These are phyloP conservation scores for Thermophis baileyi DNA, from an alignment of 2,113 vertebrate genomes.

Conservation along the genomic window DNA sequence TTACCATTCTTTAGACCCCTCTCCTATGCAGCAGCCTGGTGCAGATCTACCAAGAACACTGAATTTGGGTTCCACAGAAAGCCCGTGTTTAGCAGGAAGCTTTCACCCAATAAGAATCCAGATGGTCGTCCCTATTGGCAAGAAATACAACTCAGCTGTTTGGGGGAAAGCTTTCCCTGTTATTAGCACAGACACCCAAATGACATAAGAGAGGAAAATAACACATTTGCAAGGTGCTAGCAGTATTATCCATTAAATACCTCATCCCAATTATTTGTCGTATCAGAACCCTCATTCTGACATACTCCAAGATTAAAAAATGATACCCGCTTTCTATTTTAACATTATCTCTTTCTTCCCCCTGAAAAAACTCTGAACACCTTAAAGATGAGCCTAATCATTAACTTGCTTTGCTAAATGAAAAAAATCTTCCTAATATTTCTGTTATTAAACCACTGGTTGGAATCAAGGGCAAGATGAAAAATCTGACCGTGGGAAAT, in stretches of 20 bases:
- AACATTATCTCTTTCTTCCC: neutral
- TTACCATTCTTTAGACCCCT: neutral
- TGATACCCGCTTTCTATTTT: no score
- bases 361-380: neutral
- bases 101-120: neutral
- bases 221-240: neutral
- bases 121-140: neutral
- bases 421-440: neutral
- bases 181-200: neutral
- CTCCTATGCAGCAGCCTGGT: neutral
- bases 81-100: neutral
- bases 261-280: neutral
- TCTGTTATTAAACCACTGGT: neutral
- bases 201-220: neutral
- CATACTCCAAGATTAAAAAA: neutral
- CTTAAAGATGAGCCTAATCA: neutral
- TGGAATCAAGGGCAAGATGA: neutral
- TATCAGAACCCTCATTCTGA: neutral
- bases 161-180: neutral
- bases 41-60: neutral
- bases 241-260: neutral
- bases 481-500: neutral
- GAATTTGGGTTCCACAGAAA: neutral
- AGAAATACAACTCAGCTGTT: neutral
- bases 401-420: neutral